phyloP scores from a whole-genome alignment of 2,113 vertebrate genomes.

The Nothocercus julius region DNA sequence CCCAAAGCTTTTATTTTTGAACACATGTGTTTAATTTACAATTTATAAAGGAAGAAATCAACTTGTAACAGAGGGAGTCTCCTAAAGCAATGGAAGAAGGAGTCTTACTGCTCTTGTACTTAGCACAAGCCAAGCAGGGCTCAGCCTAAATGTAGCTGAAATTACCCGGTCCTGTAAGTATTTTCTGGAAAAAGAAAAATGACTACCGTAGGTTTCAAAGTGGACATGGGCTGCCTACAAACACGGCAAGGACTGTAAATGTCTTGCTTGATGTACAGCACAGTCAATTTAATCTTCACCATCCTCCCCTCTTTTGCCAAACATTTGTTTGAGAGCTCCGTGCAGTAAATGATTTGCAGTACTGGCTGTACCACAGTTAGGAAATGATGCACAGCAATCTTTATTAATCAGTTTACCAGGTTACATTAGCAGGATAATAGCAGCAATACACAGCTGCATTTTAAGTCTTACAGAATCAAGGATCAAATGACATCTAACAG shows the following conservation, averaged over 20 bases:
- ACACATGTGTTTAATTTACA: not conserved
- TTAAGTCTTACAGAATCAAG: not conserved
- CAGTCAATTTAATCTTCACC: slow-evolving; percentile 47
- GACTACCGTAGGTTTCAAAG: slow-evolving; percentile 24
- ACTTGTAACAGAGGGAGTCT: not conserved
- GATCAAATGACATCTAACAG: not conserved
- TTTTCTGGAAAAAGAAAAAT: slow-evolving; percentile 64
- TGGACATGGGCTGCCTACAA: slow-evolving; percentile 42
- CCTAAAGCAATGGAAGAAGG: not conserved
- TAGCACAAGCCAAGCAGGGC: not conserved
- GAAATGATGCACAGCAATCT: slow-evolving; percentile 39
- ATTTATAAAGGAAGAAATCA: slow-evolving; percentile 26
- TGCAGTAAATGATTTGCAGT: slow-evolving; percentile 7
- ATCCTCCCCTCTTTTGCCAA: slow-evolving; percentile 36
- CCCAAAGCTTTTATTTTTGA: not conserved
- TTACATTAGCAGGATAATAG: not conserved
- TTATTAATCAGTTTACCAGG: slow-evolving; percentile 18
- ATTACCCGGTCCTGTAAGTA: slow-evolving; percentile 20
- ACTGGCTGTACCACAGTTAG: not conserved
- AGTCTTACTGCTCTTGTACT: not conserved
- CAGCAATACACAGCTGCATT: not conserved
- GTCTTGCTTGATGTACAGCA: slow-evolving; percentile 32
- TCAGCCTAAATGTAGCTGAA: not conserved
- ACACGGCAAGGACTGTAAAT: slow-evolving; percentile 36
- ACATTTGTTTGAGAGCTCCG: slow-evolving; percentile 41